Percentiles rank a stretch among this genome's conserved stretches.
Evolutionary conservation across 2,797 vertebrate genomes (phyloP).

Genomic region (Coreius guichenoti): DNA sequence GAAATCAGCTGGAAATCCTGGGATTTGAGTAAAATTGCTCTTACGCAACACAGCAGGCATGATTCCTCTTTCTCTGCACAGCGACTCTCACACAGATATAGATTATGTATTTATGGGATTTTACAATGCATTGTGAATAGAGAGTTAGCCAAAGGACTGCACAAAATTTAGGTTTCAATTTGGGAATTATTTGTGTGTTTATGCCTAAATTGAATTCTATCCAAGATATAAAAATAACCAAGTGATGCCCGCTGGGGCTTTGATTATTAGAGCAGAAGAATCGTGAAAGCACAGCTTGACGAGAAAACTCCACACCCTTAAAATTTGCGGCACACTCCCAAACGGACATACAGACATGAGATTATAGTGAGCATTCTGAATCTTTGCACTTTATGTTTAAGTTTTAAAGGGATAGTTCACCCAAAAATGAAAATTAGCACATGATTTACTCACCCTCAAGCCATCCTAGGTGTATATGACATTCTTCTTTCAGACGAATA

Average conservation of each 20-base stretch:
- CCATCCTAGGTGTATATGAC: too few species aligned
- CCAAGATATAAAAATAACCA: constrained; percentile 65
- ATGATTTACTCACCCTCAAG: too few species aligned
- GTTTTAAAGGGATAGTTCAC: too few species aligned
- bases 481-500: too few species aligned
- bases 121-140: background rate
- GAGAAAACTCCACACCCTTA: constrained; percentile 65
- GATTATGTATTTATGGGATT: background rate
- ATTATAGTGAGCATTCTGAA: background rate
- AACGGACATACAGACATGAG: background rate
- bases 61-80: constrained; percentile 4
- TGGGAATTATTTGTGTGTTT: background rate
- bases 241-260: constrained; percentile 65
- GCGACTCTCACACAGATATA: background rate
- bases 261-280: constrained; percentile 84
- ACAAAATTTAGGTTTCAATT: background rate
- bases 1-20: background rate
- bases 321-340: constrained; percentile 15
- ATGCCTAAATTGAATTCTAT: constrained; percentile 62
- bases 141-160: background rate
- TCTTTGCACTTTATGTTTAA: background rate
- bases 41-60: background rate
- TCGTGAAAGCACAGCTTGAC: constrained; percentile 69
- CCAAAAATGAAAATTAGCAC: too few species aligned
- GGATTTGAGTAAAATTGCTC: background rate